Conservation (phyloP, 64 coral and sea anemone species). For the Stichodactyla helianthus region DNA sequence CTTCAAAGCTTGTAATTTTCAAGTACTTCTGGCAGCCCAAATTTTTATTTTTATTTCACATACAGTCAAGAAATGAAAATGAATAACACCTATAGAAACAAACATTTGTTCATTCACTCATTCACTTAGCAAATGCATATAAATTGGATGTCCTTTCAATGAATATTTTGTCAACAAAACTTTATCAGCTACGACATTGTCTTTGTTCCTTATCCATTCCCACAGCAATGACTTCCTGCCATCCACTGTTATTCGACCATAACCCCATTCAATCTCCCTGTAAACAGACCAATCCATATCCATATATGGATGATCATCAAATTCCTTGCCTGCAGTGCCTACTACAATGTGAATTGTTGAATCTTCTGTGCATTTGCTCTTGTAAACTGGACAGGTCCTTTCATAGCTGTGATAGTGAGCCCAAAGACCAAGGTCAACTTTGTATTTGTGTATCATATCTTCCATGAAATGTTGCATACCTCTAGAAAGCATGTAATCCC, state of each 20-base stretch:
- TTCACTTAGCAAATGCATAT: too few relatives aligned
- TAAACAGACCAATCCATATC: constrained; percentile 74
- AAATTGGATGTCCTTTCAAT: background rate
- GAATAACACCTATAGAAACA: too few relatives aligned
- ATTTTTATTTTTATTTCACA: too few relatives aligned
- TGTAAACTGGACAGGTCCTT: constrained; percentile 85
- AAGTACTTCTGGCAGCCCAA: too few relatives aligned
- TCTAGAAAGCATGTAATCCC: constrained; percentile 71
- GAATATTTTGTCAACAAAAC: constrained; percentile 66
- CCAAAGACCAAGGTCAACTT: constrained; percentile 95
- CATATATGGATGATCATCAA: constrained; percentile 35
- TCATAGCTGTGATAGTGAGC: constrained; percentile 98
- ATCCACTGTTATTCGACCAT: constrained; percentile 73
- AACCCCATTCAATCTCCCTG: constrained; percentile 66
- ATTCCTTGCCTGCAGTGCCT: constrained; percentile 65
- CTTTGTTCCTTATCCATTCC: constrained; percentile 91
- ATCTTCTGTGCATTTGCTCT: constrained; percentile 44
- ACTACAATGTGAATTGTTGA: constrained; percentile 80
- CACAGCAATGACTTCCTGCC: constrained; percentile 73
- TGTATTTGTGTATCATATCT: constrained; percentile 78
- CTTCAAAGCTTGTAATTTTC: too few relatives aligned
- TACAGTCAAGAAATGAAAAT: too few relatives aligned
- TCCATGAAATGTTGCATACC: constrained; percentile 85
- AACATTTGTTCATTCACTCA: too few relatives aligned
- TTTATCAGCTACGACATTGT: constrained; percentile 70